Evolutionary conservation across 2,888 invertebrate species (phyloP).

Genomic region (Euplagia quadripunctaria): DNA sequence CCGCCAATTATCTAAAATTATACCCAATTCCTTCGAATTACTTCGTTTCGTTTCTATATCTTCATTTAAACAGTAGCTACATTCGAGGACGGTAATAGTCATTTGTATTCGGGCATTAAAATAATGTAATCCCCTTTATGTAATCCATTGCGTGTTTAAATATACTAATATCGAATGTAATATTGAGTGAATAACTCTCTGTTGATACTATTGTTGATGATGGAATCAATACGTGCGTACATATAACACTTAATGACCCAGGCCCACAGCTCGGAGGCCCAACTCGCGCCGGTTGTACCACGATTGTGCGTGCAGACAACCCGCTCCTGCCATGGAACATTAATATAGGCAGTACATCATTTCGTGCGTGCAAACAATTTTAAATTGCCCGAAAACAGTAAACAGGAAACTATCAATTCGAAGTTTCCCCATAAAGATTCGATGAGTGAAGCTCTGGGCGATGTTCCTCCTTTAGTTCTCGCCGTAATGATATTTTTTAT

Average conservation of each 20-base stretch:
- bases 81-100: slow-evolving; percentile 58
- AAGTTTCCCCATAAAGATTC: slow-evolving; percentile 82
- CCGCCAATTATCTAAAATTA: slow-evolving; percentile 57
- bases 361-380: slow-evolving; percentile 80
- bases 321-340: slow-evolving; percentile 68
- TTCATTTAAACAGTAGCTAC: slow-evolving; percentile 58
- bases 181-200: slow-evolving; percentile 80
- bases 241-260: slow-evolving; percentile 71
- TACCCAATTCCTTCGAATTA: slow-evolving; percentile 45
- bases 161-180: slow-evolving; percentile 79
- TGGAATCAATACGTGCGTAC: slow-evolving; percentile 73
- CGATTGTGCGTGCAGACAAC: slow-evolving; percentile 74
- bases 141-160: slow-evolving; percentile 77
- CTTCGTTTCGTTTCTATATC: slow-evolving; percentile 56
- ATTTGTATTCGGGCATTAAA: slow-evolving; percentile 66
- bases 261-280: slow-evolving; percentile 36
- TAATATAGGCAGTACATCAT: slow-evolving; percentile 72
- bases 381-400: slow-evolving; percentile 77
- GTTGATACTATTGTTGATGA: slow-evolving; percentile 74
- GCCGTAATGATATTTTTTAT: slow-evolving; percentile 67
- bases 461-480: slow-evolving; percentile 68
- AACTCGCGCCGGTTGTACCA: slow-evolving; percentile 15
- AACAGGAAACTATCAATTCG: slow-evolving; percentile 82
- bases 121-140: slow-evolving; percentile 62
- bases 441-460: slow-evolving; percentile 71